These are phyloP conservation scores for Adelges cooleyi DNA, from an alignment of 1,140 invertebrate species.

Conservation along the genomic window DNA sequence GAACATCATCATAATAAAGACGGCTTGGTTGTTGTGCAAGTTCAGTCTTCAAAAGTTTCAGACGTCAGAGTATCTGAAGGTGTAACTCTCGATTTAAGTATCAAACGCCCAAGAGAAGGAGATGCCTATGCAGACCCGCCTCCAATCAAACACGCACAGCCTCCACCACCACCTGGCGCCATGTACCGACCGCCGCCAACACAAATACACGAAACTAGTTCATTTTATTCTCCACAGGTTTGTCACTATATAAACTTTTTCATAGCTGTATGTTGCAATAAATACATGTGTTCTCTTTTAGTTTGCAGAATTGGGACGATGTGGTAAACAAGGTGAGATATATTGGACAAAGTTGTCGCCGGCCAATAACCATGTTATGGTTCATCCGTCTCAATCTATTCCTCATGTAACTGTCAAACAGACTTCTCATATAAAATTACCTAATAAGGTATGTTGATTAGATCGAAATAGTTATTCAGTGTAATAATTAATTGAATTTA, in stretches of 20 bases:
- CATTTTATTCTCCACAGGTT: slow-evolving; percentile 31
- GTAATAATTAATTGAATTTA: not conserved
- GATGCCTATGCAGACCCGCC: slow-evolving; percentile 24
- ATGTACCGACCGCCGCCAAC: slow-evolving; percentile 39
- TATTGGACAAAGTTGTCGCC: slow-evolving; percentile 25
- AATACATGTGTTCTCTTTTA: too few relatives aligned
- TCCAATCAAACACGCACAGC: slow-evolving; percentile 27
- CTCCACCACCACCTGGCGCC: slow-evolving; percentile 38
- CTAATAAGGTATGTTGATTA: slow-evolving; percentile 28
- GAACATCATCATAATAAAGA: slow-evolving; percentile 35
- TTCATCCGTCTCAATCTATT: slow-evolving; percentile 34
- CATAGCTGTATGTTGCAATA: too few relatives aligned
- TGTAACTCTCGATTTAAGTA: slow-evolving; percentile 64
- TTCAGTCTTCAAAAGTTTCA: slow-evolving; percentile 45
- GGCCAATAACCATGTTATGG: slow-evolving; percentile 31
- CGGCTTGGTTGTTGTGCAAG: slow-evolving; percentile 36
- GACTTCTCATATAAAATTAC: slow-evolving; percentile 36
- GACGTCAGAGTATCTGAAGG: slow-evolving; percentile 51
- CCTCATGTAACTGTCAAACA: slow-evolving; percentile 34
- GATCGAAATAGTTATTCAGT: not conserved
- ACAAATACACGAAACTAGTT: slow-evolving; percentile 37
- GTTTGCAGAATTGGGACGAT: slow-evolving; percentile 18
- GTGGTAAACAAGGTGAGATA: slow-evolving; percentile 25
- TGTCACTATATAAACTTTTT: not conserved
- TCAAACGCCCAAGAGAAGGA: slow-evolving; percentile 57